Base-by-base conservation (phyloP, 2,888 invertebrate genomes). In the Meloe dianella region DNA sequence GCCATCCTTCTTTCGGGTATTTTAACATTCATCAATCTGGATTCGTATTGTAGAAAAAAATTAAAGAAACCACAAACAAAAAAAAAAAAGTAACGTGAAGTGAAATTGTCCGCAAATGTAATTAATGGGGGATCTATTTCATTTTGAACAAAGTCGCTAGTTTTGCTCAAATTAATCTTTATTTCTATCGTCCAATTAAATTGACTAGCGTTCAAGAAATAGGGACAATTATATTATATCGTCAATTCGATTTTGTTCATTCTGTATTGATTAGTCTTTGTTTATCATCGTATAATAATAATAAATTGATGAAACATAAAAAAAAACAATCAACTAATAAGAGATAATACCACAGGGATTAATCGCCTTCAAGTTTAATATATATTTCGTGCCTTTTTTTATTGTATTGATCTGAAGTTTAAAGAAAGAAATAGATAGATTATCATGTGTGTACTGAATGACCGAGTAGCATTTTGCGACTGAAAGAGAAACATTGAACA, bases 151-250 rank as follows among this genome's bases (percentile, higher is more conserved):
- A 24, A 51, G 12, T 51, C 22, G 24, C 51, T 51, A 24, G 22
- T 51, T n/a, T n/a, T 51, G 51, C 5, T 51, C 51, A 10, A 51
- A 51, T 24, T 24, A 22, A 51, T 51, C 51, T 51, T 22, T 22
- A 51, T 51, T 51, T 51, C 51, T 12, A 51, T 51, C 22, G 24
- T 51, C 51, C 51, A 51, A 51, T 51, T 51, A 51, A 51, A 51
- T 24, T n/a, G n/a, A n/a, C 22, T 1, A 51, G 12, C 51, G 51
- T 51, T 20, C 10, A 51, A 51, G 51, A 24, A 51, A 51, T 24
- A 1, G 24, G 22, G 22, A 24, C 51, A 51, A 22, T 20, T 2
- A 20, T 47, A 20, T 47, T 20, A 47, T 22, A 47, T 22, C 47
- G 47, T 1, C 51, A 47, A 12, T 51, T 51, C 51, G 22, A 51